phyloP scores from a whole-genome alignment of 2,113 vertebrate species.

The Amphiprion percula region DNA sequence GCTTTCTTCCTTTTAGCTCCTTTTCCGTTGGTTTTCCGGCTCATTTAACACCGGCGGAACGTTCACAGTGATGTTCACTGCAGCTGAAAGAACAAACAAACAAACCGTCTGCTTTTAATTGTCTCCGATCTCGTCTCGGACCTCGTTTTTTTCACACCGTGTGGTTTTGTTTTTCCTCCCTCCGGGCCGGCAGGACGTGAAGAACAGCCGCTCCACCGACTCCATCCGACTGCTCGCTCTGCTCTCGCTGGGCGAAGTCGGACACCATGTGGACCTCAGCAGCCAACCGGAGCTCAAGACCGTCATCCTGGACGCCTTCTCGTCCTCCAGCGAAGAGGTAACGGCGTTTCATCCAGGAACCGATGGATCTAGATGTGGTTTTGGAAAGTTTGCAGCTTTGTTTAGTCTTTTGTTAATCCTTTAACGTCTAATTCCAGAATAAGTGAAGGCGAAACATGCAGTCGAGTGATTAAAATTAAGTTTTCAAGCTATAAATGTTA shows the following conservation, averaged over 20 bases:
- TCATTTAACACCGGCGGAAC: too few relatives aligned
- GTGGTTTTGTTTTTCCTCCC: not conserved
- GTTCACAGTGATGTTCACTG: too few relatives aligned
- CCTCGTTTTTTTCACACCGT: not conserved
- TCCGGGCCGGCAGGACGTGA: slow-evolving; percentile 86
- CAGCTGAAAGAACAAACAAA: too few relatives aligned
- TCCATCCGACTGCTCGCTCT: slow-evolving; percentile 96
- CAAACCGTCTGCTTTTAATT: not conserved
- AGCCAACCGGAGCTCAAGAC: slow-evolving; percentile 96
- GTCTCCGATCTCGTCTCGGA: not conserved
- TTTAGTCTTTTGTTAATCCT: too few relatives aligned
- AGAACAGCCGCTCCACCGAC: slow-evolving; percentile 98
- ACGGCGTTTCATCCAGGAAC: not conserved
- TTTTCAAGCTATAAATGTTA: too few relatives aligned
- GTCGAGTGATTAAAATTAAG: too few relatives aligned
- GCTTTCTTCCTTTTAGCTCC: too few relatives aligned
- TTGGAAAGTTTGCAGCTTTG: too few relatives aligned
- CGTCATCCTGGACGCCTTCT: slow-evolving; percentile 97
- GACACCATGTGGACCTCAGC: slow-evolving; percentile 98
- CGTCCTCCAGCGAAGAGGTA: slow-evolving; percentile 97
- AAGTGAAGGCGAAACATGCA: too few relatives aligned
- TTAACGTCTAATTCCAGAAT: too few relatives aligned
- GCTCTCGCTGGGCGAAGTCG: slow-evolving; percentile 97
- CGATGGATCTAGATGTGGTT: too few relatives aligned
- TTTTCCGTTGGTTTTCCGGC: too few relatives aligned